Percentiles rank a stretch among this genome's conserved stretches.
Evolutionary conservation across 2,888 invertebrate species (phyloP).

Genomic region (Aspidiotus rigidus): DNA sequence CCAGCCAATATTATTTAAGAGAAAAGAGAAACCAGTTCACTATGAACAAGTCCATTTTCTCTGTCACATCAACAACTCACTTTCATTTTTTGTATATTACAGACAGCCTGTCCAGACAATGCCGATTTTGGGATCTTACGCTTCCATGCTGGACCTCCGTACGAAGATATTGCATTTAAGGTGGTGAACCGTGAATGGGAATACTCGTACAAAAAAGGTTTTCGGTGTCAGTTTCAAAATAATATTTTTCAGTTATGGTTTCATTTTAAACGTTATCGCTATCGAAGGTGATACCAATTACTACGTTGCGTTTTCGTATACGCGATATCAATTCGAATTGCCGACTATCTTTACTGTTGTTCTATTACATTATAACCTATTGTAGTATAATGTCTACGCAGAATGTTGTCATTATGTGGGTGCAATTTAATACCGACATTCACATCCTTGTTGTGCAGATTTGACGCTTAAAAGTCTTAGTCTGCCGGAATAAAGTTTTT

Average conservation of each 20-base stretch:
- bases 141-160: constrained; percentile 97
- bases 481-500: too few relatives aligned
- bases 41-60: too few relatives aligned
- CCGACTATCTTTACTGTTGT: too few relatives aligned
- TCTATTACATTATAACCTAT: neutral
- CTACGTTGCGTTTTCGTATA: neutral
- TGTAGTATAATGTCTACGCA: neutral
- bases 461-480: too few relatives aligned
- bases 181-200: constrained; percentile 99
- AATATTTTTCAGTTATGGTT: constrained; percentile 99
- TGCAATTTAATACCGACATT: too few relatives aligned
- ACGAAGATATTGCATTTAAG: constrained; percentile 98
- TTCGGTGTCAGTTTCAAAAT: constrained; percentile 98
- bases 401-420: neutral
- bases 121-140: constrained; percentile 87
- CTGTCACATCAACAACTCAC: too few relatives aligned
- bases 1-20: too few relatives aligned
- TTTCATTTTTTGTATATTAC: constrained; percentile 37
- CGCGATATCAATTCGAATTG: too few relatives aligned
- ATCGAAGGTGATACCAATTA: constrained; percentile 56
- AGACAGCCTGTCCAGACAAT: constrained; percentile 85
- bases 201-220: constrained; percentile 94
- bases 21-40: too few relatives aligned
- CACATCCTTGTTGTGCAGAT: too few relatives aligned
- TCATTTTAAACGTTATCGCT: constrained; percentile 96